Evolutionary conservation across 2,113 vertebrate genomes (phyloP).

Genomic region (Leucoraja erinaceus): DNA sequence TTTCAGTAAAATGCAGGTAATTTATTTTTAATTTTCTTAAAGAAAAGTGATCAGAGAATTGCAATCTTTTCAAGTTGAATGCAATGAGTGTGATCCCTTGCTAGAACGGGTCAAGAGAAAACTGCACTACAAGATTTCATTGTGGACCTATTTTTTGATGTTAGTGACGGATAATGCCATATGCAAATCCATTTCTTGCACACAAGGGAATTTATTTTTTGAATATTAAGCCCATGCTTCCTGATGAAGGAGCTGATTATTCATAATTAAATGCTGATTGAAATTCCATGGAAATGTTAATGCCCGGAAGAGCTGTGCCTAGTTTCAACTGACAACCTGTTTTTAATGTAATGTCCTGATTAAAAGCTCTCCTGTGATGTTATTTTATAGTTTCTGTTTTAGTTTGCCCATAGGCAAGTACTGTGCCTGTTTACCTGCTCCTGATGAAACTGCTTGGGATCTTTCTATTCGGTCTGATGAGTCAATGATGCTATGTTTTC

Average conservation of each 20-base stretch:
- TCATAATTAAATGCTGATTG: neutral
- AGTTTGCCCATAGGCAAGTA: neutral
- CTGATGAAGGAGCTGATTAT: neutral
- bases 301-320: neutral
- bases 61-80: no score
- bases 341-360: conserved; percentile 17
- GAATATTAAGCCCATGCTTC: no score
- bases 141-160: neutral
- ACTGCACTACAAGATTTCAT: no score
- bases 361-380: conserved; percentile 13
- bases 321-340: neutral
- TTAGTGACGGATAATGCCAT: neutral
- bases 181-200: neutral
- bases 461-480: neutral
- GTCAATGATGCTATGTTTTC: neutral
- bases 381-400: neutral
- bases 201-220: neutral
- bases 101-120: neutral
- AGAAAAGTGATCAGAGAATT: neutral
- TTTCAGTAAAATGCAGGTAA: neutral
- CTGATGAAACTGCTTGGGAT: conserved; percentile 17
- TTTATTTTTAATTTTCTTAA: no score
- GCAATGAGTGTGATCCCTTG: neutral
- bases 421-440: neutral
- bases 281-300: conserved; percentile 14